Conservation (phyloP, 1,140 invertebrate species). For the Pinna nobilis region DNA sequence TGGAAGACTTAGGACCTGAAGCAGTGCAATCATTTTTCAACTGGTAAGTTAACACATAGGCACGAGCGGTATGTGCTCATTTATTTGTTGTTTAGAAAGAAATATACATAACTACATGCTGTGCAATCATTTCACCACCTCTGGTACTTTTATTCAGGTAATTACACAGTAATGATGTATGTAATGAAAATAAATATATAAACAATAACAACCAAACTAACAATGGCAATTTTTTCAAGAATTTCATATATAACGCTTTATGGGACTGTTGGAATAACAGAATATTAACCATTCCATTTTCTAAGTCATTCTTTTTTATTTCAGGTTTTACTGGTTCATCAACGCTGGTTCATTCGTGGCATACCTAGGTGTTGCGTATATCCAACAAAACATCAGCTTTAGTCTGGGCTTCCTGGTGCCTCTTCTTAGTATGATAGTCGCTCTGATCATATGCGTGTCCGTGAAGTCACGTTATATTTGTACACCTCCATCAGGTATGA, state of each 20-base stretch:
- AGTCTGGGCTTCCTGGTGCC: slow-evolving; percentile 76
- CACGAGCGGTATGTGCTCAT: too few species aligned
- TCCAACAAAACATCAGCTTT: slow-evolving; percentile 76
- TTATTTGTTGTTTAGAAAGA: too few species aligned
- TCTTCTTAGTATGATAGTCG: slow-evolving; percentile 69
- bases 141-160: too few species aligned
- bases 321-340: slow-evolving; percentile 78
- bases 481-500: slow-evolving; percentile 63
- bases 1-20: slow-evolving; percentile 70
- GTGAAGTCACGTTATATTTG: slow-evolving; percentile 56
- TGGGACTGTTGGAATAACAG: too few species aligned
- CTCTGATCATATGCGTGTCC: slow-evolving; percentile 64
- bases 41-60: too few species aligned
- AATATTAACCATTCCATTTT: background rate
- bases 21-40: slow-evolving; percentile 76
- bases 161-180: too few species aligned
- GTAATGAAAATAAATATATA: background rate
- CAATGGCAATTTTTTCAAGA: background rate
- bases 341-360: slow-evolving; percentile 77
- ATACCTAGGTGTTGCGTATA: slow-evolving; percentile 75
- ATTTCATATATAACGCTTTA: background rate
- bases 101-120: too few species aligned
- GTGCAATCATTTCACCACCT: too few species aligned
- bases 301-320: slow-evolving; percentile 1
- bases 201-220: background rate